Conservation (phyloP, 1,140 invertebrate species). For the Ips typographus region DNA sequence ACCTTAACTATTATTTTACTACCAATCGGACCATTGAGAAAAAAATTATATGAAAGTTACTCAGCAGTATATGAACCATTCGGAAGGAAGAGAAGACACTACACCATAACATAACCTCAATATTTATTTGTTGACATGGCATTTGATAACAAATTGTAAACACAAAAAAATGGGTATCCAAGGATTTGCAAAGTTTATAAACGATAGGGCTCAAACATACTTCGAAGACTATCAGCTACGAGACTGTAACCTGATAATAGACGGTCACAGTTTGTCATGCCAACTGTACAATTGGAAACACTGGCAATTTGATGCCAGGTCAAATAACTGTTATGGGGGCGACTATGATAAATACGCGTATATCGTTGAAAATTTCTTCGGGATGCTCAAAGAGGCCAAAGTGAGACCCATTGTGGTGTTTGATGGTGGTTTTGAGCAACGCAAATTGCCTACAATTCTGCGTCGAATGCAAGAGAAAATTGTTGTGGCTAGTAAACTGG, state of each 20-base stretch:
- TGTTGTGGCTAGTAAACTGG: conserved; percentile 54
- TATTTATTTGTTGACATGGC: not conserved
- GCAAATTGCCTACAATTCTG: conserved; percentile 73
- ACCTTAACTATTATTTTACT: too few relatives aligned
- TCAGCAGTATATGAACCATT: too few relatives aligned
- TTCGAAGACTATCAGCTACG: conserved; percentile 66
- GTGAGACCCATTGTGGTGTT: conserved; percentile 75
- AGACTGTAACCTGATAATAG: conserved; percentile 73
- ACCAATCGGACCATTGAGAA: too few relatives aligned
- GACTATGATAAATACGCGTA: conserved; percentile 79
- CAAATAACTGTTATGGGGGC: conserved; percentile 70
- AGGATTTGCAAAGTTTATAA: conserved; percentile 79
- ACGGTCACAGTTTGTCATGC: conserved; percentile 76
- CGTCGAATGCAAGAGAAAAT: conserved; percentile 66
- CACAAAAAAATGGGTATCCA: conserved; percentile 70
- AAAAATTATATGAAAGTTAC: too few relatives aligned
- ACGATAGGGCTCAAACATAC: conserved; percentile 64
- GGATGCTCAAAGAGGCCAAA: conserved; percentile 68
- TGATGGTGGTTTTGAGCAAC: conserved; percentile 77
- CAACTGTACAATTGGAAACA: conserved; percentile 66
- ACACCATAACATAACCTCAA: too few relatives aligned
- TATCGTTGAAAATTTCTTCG: conserved; percentile 69
- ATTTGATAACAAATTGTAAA: not conserved
- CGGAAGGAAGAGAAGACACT: too few relatives aligned
- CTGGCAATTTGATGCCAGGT: conserved; percentile 58